Percentiles rank a stretch among this genome's conserved stretches.
phyloP scores from a whole-genome alignment of 2,888 invertebrate genomes.

The Stenchaetothrips biformis region DNA sequence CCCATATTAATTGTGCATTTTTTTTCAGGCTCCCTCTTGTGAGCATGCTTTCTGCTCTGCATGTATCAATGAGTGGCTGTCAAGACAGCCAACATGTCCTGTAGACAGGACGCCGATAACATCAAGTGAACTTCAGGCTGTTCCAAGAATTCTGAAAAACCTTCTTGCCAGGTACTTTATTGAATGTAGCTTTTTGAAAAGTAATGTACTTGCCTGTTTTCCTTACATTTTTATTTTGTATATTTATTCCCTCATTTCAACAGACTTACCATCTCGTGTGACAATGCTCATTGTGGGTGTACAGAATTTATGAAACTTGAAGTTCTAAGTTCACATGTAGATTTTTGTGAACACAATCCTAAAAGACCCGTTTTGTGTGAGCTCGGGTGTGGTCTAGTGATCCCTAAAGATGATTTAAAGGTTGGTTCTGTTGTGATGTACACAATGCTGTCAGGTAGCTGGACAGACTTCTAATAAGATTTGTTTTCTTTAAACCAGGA shows the following conservation, averaged over 20 bases:
- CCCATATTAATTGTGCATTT: slow-evolving; percentile 4
- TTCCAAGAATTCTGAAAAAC: slow-evolving; percentile 89
- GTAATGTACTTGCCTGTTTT: slow-evolving; percentile 30
- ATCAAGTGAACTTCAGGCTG: slow-evolving; percentile 81
- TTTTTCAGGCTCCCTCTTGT: slow-evolving; percentile 79
- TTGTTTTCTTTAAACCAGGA: slow-evolving; percentile 48
- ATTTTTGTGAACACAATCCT: slow-evolving; percentile 91
- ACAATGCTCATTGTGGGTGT: slow-evolving; percentile 86
- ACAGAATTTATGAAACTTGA: slow-evolving; percentile 80
- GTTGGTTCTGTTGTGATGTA: slow-evolving; percentile 40
- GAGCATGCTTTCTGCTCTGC: slow-evolving; percentile 94
- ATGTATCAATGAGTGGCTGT: slow-evolving; percentile 94
- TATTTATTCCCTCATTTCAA: slow-evolving; percentile 28
- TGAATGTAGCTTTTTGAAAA: slow-evolving; percentile 8
- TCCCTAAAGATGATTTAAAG: slow-evolving; percentile 90
- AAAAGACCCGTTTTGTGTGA: slow-evolving; percentile 91
- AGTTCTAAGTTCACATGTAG: slow-evolving; percentile 73
- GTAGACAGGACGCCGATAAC: slow-evolving; percentile 88
- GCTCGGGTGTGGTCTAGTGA: slow-evolving; percentile 86
- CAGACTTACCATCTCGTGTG: slow-evolving; percentile 84
- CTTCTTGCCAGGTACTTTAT: slow-evolving; percentile 64
- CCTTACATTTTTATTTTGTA: slow-evolving; percentile 29
- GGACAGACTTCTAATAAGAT: neutral
- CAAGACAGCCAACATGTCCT: slow-evolving; percentile 89
- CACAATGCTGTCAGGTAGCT: neutral